These are phyloP conservation scores for Polyommatus icarus DNA, from an alignment of 2,888 invertebrate species.

Conservation along the genomic window DNA sequence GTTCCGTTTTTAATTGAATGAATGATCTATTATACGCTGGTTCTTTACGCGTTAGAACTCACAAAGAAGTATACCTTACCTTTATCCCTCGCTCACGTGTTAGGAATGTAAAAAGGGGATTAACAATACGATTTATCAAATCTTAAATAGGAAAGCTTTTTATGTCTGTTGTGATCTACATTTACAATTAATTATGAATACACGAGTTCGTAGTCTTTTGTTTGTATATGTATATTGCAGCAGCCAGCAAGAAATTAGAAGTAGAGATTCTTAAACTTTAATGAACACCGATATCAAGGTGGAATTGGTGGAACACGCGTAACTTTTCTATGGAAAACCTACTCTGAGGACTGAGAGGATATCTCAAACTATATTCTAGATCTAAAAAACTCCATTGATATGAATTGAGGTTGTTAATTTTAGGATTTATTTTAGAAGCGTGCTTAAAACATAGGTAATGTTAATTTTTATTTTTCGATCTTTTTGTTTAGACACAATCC, in stretches of 20 bases:
- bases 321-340: too few relatives aligned
- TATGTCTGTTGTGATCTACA: constrained; percentile 24
- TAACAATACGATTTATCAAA: constrained; percentile 26
- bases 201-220: not conserved
- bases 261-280: too few relatives aligned
- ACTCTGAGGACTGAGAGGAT: not conserved
- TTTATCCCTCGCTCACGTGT: constrained; percentile 44
- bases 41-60: constrained; percentile 52
- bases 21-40: constrained; percentile 51
- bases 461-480: too few relatives aligned
- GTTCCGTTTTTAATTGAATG: constrained; percentile 60
- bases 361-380: not conserved
- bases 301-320: not conserved
- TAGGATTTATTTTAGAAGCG: not conserved
- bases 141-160: constrained; percentile 13
- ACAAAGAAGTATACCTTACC: constrained; percentile 54
- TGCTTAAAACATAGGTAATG: too few relatives aligned
- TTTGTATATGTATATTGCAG: not conserved
- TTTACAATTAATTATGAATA: constrained; percentile 1
- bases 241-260: not conserved
- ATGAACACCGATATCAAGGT: not conserved
- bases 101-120: constrained; percentile 37
- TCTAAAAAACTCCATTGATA: not conserved
- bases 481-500: not conserved
- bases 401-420: not conserved